Percentiles rank a stretch among this genome's conserved stretches.
phyloP scores from a whole-genome alignment of 2,113 vertebrate genomes.

The Poicephalus meyeri region DNA sequence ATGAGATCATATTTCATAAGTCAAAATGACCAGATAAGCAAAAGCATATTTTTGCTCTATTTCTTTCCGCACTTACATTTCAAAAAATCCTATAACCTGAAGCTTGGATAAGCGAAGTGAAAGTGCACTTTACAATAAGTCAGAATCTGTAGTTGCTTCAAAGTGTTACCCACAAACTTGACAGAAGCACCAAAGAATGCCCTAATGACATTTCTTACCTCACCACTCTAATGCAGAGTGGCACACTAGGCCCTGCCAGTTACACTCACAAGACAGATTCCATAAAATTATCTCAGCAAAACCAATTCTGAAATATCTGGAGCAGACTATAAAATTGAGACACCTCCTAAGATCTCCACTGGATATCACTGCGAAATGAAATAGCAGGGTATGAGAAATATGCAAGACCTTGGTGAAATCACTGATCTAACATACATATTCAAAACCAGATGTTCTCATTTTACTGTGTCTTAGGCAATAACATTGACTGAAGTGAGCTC shows the following conservation, averaged over 20 bases:
- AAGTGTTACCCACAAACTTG: not conserved
- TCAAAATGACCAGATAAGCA: not conserved
- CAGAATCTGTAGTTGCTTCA: not conserved
- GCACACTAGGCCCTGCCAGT: not conserved
- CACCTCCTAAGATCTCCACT: not conserved
- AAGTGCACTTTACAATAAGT: not conserved
- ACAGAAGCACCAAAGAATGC: fast-evolving
- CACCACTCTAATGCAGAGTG: not conserved
- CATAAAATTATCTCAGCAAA: not conserved
- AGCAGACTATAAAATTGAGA: not conserved
- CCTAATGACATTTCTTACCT: not conserved
- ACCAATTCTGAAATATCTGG: not conserved
- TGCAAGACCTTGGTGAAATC: not conserved
- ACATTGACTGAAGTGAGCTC: not conserved
- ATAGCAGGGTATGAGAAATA: not conserved
- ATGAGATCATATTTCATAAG: fast-evolving
- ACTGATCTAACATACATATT: not conserved
- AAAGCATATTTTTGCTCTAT: not conserved
- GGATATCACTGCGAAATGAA: not conserved
- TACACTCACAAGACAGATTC: not conserved
- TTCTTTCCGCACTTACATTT: not conserved
- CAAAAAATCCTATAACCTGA: not conserved
- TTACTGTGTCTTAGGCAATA: not conserved
- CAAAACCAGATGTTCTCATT: not conserved
- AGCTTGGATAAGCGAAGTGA: not conserved